Base-by-base conservation (phyloP, 2,888 invertebrate genomes). In the Nephrotoma guestfalica region DNA sequence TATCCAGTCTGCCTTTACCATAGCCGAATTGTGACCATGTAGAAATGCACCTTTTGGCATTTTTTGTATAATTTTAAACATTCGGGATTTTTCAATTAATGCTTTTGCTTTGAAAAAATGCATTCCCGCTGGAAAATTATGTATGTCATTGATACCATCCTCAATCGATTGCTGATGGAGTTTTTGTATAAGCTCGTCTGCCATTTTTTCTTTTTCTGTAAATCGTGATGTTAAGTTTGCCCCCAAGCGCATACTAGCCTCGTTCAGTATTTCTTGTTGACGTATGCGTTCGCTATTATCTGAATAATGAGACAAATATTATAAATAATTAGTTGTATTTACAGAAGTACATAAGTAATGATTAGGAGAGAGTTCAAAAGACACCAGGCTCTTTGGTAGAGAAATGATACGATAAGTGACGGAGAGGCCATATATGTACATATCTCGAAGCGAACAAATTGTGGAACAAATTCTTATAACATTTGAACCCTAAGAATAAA, bases 1-100 rank as follows among this genome's bases (percentile, higher is more conserved):
- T 4, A 94, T 88, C 89, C 91, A 94, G 41, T 93, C 92, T 0
- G 91, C 90, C 0, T 93, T 92, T 0, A 92, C 93, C 0, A 92
- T 89, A 0, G 93, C 93, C 0, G 92, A 90, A 86, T 93, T 91
- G 88, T 94, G 94, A 0, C 91, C 89, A 88, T 94, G 94, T 0
- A 94, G 90, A 0, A 93, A 91, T 0, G 92, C 92, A 2, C 94
- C 91, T 83, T 91, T 95, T 0, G 95, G 95, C 90, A 95, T 91
- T 87, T 90, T 90, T 86, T 92, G 90, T 4, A 95, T 91, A 4
- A 94, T 91, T 86, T 92, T 89, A 88, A 93, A 94, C 0, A 95
- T 92, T 47, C 91, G 89, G 0, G 94, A 94, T 5, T 90, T 89
- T 41, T 93, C 93, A 18, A 94, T 93, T 0, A 92, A 88, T 0